Evolutionary conservation across 2,888 invertebrate species (phyloP).

Genomic region (Dinocampus coccinellae): DNA sequence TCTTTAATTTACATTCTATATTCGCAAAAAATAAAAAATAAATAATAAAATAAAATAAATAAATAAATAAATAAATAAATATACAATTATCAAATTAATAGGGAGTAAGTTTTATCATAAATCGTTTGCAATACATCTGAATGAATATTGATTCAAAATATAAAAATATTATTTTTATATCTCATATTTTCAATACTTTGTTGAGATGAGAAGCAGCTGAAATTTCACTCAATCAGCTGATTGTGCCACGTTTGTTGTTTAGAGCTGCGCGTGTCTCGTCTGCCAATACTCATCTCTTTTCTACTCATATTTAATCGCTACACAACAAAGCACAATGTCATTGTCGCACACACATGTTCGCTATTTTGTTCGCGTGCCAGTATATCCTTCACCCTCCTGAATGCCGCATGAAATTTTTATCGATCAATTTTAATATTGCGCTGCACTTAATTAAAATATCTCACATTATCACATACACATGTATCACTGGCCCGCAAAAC

Average conservation of each 20-base stretch:
- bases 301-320: constrained; percentile 11
- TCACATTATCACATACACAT: background rate
- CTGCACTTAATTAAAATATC: constrained; percentile 15
- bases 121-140: too few species aligned
- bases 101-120: too few species aligned
- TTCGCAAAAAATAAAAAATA: too few species aligned
- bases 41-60: too few species aligned
- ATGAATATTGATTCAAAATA: too few species aligned
- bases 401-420: constrained; percentile 5
- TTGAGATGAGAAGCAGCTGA: too few species aligned
- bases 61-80: too few species aligned
- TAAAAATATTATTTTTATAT: too few species aligned
- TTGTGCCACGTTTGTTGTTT: background rate
- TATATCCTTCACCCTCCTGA: background rate
- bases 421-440: too few species aligned
- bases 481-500: background rate
- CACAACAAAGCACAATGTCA: constrained; percentile 23
- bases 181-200: too few species aligned
- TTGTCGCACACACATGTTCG: constrained; percentile 14
- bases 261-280: background rate
- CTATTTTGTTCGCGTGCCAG: constrained; percentile 3
- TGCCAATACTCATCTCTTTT: background rate
- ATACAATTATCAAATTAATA: too few species aligned
- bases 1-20: too few species aligned
- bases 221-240: constrained; percentile 26